A percentile compares a stretch with the other conserved stretches of the same genome.
phyloP scores from a whole-genome alignment of 2,113 vertebrate species.

The Patagioenas fasciata region DNA sequence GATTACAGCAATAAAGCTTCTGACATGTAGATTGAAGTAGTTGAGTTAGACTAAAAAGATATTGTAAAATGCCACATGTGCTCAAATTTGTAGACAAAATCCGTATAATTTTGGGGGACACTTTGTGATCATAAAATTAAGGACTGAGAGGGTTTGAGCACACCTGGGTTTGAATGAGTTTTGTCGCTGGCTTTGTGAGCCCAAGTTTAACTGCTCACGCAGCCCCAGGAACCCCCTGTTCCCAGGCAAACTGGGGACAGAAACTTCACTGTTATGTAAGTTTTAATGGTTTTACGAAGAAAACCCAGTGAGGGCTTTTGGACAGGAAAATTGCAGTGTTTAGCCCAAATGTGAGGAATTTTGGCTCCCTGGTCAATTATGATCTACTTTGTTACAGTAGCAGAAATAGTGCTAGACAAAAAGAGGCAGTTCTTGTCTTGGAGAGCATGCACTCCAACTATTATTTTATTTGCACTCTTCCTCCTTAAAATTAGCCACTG shows the following conservation, averaged over 20 bases:
- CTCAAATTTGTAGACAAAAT: not conserved
- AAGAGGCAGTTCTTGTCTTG: not conserved
- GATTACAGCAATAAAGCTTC: not conserved
- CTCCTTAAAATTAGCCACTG: not conserved
- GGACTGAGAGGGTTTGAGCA: not conserved
- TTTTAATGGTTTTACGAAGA: not conserved
- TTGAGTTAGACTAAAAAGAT: not conserved
- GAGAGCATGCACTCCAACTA: not conserved
- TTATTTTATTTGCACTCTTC: not conserved
- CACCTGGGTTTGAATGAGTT: not conserved
- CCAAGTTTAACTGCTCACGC: accelerated
- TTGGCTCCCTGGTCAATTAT: not conserved
- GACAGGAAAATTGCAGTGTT: not conserved
- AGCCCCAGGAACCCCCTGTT: not conserved
- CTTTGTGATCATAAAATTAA: not conserved
- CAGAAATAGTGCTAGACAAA: not conserved
- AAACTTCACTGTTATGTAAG: accelerated
- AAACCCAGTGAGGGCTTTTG: not conserved
- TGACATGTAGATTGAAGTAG: not conserved
- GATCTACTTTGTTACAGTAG: not conserved
- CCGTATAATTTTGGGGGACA: accelerated
- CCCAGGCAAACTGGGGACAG: accelerated
- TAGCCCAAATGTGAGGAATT: not conserved
- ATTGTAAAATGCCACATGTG: accelerated
- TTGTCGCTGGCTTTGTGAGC: not conserved